These are phyloP conservation scores for Mesorhabditis spiculigera DNA, from an alignment of 2,888 invertebrate genomes.

Conservation along the genomic window DNA sequence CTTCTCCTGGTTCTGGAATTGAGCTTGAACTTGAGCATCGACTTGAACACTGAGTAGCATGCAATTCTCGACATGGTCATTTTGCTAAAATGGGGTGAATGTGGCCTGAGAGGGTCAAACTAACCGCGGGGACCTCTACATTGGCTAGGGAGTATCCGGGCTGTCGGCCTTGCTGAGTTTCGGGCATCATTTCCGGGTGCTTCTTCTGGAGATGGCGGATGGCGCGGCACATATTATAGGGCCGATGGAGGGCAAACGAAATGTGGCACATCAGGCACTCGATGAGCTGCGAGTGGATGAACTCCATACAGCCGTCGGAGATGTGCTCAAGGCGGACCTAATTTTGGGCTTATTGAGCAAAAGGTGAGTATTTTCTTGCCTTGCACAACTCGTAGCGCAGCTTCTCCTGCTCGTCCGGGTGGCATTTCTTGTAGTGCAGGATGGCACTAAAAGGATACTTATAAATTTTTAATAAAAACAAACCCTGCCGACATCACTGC, in stretches of 20 bases:
- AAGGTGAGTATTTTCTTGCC: constrained; percentile 14
- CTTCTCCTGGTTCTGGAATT: no score
- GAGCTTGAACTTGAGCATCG: no score
- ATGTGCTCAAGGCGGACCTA: constrained; percentile 53
- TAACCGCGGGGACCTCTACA: background rate
- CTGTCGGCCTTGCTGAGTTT: constrained; percentile 21
- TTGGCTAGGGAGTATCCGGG: background rate
- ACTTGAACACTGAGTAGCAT: no score
- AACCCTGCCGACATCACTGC: constrained; percentile 39
- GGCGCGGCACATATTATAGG: constrained; percentile 56
- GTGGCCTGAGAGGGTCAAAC: no score
- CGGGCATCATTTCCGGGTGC: constrained; percentile 55
- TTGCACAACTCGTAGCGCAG: constrained; percentile 56
- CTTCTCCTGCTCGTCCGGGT: constrained; percentile 43
- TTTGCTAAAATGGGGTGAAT: no score
- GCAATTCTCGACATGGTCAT: no score
- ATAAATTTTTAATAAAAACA: background rate
- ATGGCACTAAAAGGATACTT: constrained; percentile 33
- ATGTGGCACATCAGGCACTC: constrained; percentile 55
- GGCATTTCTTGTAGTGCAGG: constrained; percentile 48
- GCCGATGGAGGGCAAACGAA: constrained; percentile 53
- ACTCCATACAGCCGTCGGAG: constrained; percentile 57
- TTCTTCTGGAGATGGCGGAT: constrained; percentile 53
- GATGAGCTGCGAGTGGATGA: constrained; percentile 47
- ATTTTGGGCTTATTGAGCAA: background rate